These are phyloP conservation scores for Peromyscus californicus DNA, from an alignment of 2,113 vertebrate genomes.

Conservation along the genomic window DNA sequence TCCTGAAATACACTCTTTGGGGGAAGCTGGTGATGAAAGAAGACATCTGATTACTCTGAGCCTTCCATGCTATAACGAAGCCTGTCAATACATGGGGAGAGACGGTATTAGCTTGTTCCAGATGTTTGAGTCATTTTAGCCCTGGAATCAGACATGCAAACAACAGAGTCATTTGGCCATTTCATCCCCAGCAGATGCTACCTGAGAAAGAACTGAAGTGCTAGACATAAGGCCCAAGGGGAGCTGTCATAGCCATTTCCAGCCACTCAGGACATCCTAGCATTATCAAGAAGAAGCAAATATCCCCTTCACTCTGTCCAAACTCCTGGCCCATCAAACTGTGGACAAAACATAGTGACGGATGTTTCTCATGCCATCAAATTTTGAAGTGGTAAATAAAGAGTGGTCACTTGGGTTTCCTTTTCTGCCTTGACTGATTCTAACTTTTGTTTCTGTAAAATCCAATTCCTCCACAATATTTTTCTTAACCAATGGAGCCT, in stretches of 20 bases:
- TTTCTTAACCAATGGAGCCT: background rate
- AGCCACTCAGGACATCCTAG: background rate
- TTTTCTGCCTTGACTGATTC: background rate
- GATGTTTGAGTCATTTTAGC: background rate
- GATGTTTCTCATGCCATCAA: background rate
- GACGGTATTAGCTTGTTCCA: background rate
- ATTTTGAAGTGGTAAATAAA: background rate
- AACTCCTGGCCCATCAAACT: background rate
- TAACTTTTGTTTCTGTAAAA: background rate
- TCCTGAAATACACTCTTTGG: background rate
- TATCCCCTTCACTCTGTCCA: background rate
- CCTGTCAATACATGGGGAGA: background rate
- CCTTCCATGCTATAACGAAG: background rate
- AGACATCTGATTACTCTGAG: background rate
- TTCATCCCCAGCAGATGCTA: background rate
- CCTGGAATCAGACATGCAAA: background rate
- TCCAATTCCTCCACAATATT: background rate
- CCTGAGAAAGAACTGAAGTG: background rate
- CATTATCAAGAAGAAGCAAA: slow-evolving; percentile 17
- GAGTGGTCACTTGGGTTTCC: background rate
- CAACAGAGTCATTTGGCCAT: background rate
- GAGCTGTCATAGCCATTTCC: background rate
- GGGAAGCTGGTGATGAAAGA: background rate
- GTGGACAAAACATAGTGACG: background rate
- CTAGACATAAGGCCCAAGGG: background rate